These are phyloP conservation scores for Acrossocheilus fasciatus DNA, from an alignment of 2,797 vertebrate species.

Conservation along the genomic window DNA sequence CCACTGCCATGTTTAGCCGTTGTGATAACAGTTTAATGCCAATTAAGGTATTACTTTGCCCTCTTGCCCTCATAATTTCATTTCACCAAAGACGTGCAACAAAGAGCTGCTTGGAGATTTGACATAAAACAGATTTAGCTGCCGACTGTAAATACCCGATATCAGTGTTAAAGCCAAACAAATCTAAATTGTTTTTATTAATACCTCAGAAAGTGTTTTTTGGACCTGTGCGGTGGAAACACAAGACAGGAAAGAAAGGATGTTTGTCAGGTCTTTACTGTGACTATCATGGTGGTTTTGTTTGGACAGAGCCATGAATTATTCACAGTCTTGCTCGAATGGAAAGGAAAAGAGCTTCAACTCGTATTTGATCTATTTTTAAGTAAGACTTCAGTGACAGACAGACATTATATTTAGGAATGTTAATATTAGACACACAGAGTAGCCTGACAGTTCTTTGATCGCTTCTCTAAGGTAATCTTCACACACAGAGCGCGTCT, in stretches of 20 bases:
- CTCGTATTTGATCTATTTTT: conserved; percentile 54
- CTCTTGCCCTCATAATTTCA: neutral
- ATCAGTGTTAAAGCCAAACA: neutral
- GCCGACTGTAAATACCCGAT: neutral
- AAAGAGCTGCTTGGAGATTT: conserved; percentile 8
- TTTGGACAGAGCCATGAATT: conserved; percentile 50
- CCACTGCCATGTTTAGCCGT: conserved; percentile 29
- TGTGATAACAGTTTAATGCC: conserved; percentile 19
- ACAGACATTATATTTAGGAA: conserved; percentile 50
- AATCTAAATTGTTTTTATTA: conserved; percentile 20
- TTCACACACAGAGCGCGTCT: neutral
- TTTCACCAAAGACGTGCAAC: conserved; percentile 22
- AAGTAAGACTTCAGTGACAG: conserved; percentile 38
- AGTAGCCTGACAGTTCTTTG: conserved; percentile 37
- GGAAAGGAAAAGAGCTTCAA: conserved; percentile 5
- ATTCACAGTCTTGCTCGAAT: conserved; percentile 42
- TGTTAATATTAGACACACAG: conserved; percentile 53
- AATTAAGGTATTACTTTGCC: conserved; percentile 31
- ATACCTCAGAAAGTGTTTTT: neutral
- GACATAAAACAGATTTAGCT: neutral
- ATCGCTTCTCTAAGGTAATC: conserved; percentile 35
- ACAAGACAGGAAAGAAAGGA: conserved; percentile 14
- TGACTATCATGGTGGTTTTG: conserved; percentile 43
- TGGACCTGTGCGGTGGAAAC: neutral
- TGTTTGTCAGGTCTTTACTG: conserved; percentile 55